Evolutionary conservation across 2,797 vertebrate genomes (phyloP), one percentile per base, ranked within the genome.

Genomic region (Rhabdomys pumilio): DNA sequence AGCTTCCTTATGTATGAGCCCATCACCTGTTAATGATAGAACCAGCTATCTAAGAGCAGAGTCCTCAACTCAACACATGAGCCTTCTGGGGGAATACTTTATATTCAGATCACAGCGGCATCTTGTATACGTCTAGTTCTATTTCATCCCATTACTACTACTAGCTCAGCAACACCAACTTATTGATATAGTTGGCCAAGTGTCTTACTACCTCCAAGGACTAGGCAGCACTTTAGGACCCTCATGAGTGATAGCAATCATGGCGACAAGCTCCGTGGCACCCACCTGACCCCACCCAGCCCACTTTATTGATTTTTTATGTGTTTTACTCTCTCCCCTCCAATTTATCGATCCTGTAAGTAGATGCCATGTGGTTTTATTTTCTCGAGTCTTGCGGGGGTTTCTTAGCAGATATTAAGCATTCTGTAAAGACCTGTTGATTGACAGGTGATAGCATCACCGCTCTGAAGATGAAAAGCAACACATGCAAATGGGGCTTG

Each of bases 401-500:
- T 44, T 84, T 69, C n/a, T 53, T 12, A 63, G 90, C 13, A 26
- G 29, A n/a, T 53, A 67, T 90, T 38, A 96, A 90, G 31, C 81
- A 79, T 79, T 91, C 59, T 17, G 1, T 81, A 97, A 95, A 93
- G 63, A 90, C 31, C 72, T 85, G 14, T 61, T 93, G 92, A 93
- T 47, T 94, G 90, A 97, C 38, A 92, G 65, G 69, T 88, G 80
- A 77, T 94, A 91, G 29, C 31, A 81, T 72, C 34, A 10, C 72
- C 67, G 14, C 75, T 96, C 57, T 72, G 79, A 95, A n/a, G 59
- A 86, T 67, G 77, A 89, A 77, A 96, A 90, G 55, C 55, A 63
- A 72, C 10, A 9, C 34, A 50, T 89, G 79, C 55, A 72, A 47
- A 94, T 83, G 61, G 85, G 13, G 17, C 90, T 79, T 53, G 69